Evolutionary conservation across 2,113 vertebrate species (phyloP), one percentile per base, ranked within the genome.

Genomic region (Cichladusa arquata): DNA sequence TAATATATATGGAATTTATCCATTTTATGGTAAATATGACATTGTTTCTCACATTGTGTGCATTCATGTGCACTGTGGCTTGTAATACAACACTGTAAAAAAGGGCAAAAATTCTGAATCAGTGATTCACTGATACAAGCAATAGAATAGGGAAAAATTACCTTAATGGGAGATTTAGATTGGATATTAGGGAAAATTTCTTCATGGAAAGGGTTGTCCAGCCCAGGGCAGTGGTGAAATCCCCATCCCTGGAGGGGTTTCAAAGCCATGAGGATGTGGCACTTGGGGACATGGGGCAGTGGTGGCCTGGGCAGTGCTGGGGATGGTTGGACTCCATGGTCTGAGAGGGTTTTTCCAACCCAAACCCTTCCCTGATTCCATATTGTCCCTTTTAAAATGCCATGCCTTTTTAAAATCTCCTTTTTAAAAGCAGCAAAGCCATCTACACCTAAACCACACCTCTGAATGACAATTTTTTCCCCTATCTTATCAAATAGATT

Each of bases 241-340:
- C 7, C 3, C 6, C 45, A 74, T 8, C 1, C 38, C 69, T 31
- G 12, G 1, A 34, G 19, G 19, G 19, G 1, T 40, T 60, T 17
- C 0, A n/a, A 17, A 67, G 4, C n/a, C 4, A 0, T 8, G 70
- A 15, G 54, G 38, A 34, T 7, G 38, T 76, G 78, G 5, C 78
- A n/a, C 53, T 1, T 54, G 53, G 69, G 86, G 61, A 53, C 29
- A 12, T 0, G 15, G 34, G 23, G 1, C 51, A 70, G 15, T 9
- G 29, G 12, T 58, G 86, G 33, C 36, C 36, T 36, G 34, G 23
- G 1, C 51, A 70, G 15, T 9, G 29, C 47, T 62, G 56, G 51
- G 53, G 3, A n/a, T 17, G 26, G 12, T 14, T 51, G 61, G 24
- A 18, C 4, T 8, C 0, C 0, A 33, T 6, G 9, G 2, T 61